phyloP scores from a whole-genome alignment of 1,140 invertebrate genomes.

The Pseudomyrmex gracilis region DNA sequence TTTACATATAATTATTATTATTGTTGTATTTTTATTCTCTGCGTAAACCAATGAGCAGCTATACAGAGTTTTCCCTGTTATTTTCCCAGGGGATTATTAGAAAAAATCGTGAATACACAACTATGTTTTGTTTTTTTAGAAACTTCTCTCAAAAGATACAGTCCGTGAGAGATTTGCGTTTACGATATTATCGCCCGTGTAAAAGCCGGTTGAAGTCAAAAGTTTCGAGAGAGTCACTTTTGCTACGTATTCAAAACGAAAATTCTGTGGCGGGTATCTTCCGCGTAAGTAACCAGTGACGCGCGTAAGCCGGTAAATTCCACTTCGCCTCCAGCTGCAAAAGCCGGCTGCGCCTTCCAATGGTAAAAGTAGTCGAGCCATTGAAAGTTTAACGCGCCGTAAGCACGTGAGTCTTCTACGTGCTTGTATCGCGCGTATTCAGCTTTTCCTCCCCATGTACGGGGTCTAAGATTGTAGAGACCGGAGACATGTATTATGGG shows the following conservation, averaged over 20 bases:
- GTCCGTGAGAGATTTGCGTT: not conserved
- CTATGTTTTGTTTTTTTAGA: not conserved
- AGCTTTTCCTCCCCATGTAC: slow-evolving; percentile 65
- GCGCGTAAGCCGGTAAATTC: slow-evolving; percentile 59
- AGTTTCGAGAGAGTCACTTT: slow-evolving; percentile 25
- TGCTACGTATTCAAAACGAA: slow-evolving; percentile 51
- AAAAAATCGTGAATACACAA: not conserved
- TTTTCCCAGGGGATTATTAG: slow-evolving; percentile 10
- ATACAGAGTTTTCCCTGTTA: too few species aligned
- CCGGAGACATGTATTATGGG: slow-evolving; percentile 67
- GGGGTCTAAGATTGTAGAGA: slow-evolving; percentile 68
- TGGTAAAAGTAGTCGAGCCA: slow-evolving; percentile 72
- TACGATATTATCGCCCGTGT: slow-evolving; percentile 32
- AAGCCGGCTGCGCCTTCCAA: slow-evolving; percentile 61
- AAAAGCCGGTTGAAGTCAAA: slow-evolving; percentile 33
- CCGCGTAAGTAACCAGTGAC: slow-evolving; percentile 53
- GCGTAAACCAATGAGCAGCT: too few species aligned
- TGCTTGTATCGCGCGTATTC: slow-evolving; percentile 70
- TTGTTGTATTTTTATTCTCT: too few species aligned
- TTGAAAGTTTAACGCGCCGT: slow-evolving; percentile 77
- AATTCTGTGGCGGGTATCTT: slow-evolving; percentile 56
- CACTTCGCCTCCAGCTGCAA: slow-evolving; percentile 12
- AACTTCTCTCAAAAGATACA: not conserved
- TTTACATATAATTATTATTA: too few species aligned
- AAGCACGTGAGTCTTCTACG: slow-evolving; percentile 68